phyloP scores from a whole-genome alignment of 2,797 vertebrate species.

The Smutsia gigantea region DNA sequence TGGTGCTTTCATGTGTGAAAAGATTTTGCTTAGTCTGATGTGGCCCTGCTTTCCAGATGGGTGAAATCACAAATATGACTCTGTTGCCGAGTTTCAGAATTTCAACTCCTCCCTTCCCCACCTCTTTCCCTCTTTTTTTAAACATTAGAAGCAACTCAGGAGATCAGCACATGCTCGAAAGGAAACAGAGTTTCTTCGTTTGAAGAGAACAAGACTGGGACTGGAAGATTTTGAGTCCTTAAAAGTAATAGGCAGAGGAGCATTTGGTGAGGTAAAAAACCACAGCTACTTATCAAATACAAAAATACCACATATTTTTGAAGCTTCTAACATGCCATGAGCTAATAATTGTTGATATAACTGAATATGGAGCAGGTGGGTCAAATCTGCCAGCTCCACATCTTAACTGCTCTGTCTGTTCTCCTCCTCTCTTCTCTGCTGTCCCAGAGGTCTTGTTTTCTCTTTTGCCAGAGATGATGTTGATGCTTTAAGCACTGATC shows the following conservation, averaged over 20 bases:
- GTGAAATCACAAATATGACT: background rate
- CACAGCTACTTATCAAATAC: background rate
- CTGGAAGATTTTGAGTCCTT: slow-evolving; percentile 98
- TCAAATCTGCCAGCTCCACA: background rate
- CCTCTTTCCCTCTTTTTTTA: background rate
- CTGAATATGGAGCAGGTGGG: background rate
- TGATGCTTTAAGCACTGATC: slow-evolving; percentile 20
- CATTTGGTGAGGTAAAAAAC: slow-evolving; percentile 96
- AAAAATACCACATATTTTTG: background rate
- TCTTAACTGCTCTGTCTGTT: background rate
- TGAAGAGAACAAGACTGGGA: slow-evolving; percentile 97
- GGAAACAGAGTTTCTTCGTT: slow-evolving; percentile 97
- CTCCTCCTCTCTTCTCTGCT: background rate
- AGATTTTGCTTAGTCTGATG: background rate
- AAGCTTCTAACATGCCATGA: background rate
- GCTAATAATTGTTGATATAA: background rate
- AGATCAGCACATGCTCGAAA: slow-evolving; percentile 97
- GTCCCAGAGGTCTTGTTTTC: background rate
- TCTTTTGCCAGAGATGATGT: background rate
- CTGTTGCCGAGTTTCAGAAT: background rate
- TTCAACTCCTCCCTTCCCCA: background rate
- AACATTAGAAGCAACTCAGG: slow-evolving; percentile 92
- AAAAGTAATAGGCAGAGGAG: slow-evolving; percentile 98
- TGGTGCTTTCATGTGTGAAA: background rate
- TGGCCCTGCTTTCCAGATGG: background rate